Percentiles rank a stretch among this genome's conserved stretches.
Conservation (phyloP, 2,888 invertebrate species). For the Ferrisia virgata region DNA sequence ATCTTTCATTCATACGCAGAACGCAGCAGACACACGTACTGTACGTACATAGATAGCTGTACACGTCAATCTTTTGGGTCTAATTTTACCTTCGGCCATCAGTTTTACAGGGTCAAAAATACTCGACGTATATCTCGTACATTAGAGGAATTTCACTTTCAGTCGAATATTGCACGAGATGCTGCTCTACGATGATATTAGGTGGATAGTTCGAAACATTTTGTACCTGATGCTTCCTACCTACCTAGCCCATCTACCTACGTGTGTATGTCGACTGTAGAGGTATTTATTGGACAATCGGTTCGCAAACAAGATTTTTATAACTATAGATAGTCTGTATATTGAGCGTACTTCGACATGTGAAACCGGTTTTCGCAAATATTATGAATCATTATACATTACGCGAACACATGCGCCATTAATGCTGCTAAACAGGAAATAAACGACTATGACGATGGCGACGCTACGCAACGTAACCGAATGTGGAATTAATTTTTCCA, state of each 20-base stretch:
- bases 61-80: neutral
- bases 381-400: neutral
- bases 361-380: constrained; percentile 13
- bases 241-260: no score
- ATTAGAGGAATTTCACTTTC: neutral
- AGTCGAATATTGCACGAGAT: neutral
- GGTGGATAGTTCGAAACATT: no score
- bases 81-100: neutral
- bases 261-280: no score
- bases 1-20: no score
- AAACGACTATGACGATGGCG: neutral
- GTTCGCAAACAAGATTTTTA: neutral
- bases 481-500: neutral
- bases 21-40: no score
- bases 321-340: neutral
- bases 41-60: neutral
- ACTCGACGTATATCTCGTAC: no score
- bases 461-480: neutral
- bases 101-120: no score
- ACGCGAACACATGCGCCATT: neutral
- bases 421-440: neutral
- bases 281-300: neutral
- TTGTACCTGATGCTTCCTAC: no score
- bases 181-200: no score
- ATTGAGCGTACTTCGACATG: neutral